Percentiles rank a stretch among this genome's conserved stretches.
Conservation (phyloP, 2,113 vertebrate species). For the Dermatemys mawii region DNA sequence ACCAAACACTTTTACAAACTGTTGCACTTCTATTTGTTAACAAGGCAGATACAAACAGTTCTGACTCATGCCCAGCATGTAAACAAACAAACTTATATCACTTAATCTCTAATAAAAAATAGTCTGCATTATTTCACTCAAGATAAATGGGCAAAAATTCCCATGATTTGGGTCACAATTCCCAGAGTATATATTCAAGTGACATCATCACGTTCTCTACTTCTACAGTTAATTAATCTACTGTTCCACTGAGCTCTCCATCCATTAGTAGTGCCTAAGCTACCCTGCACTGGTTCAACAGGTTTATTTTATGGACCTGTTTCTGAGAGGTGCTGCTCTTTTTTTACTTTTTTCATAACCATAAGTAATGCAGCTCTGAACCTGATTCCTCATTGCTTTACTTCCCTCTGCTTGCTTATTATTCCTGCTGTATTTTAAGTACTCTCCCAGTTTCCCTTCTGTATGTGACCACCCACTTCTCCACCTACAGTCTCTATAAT, state of each 20-base stretch:
- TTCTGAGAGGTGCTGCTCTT: background rate
- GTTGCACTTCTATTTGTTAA: background rate
- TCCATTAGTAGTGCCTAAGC: background rate
- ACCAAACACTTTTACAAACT: background rate
- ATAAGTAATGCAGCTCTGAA: conserved; percentile 47
- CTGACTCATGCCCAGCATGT: background rate
- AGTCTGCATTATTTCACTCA: background rate
- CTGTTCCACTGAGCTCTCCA: background rate
- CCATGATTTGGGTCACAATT: background rate
- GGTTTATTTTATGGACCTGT: background rate
- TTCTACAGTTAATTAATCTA: background rate
- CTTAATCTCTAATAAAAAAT: background rate
- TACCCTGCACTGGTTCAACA: background rate
- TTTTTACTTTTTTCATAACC: conserved; percentile 28
- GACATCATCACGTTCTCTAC: background rate
- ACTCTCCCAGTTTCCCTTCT: conserved; percentile 70
- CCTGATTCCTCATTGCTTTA: conserved; percentile 33
- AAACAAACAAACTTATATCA: background rate
- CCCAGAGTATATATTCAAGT: background rate
- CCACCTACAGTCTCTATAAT: conserved; percentile 81
- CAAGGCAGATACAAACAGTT: background rate
- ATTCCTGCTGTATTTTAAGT: conserved; percentile 77
- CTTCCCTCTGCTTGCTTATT: conserved; percentile 68
- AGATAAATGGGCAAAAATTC: background rate
- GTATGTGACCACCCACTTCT: conserved; percentile 80